These are phyloP conservation scores for Barnardius zonarius DNA, from an alignment of 2,113 vertebrate species.

Conservation along the genomic window DNA sequence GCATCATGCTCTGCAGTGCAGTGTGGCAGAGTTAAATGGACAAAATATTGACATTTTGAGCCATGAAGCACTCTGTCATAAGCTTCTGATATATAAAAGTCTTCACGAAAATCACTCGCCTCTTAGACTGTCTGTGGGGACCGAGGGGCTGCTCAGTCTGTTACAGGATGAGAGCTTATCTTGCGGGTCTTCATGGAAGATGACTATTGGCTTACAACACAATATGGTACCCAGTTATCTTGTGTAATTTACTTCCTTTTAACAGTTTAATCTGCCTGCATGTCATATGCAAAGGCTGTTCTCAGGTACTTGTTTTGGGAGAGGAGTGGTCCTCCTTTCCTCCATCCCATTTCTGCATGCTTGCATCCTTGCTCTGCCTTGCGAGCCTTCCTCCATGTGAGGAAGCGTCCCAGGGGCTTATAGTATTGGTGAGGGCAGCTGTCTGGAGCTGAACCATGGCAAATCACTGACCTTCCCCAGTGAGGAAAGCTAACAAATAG, in stretches of 20 bases:
- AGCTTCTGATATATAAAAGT: background rate
- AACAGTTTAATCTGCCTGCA: background rate
- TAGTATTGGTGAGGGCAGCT: background rate
- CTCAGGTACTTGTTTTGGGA: background rate
- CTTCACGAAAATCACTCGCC: background rate
- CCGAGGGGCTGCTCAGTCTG: background rate
- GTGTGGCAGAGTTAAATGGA: background rate
- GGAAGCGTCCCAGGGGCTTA: background rate
- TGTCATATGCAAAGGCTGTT: background rate
- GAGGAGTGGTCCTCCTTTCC: background rate
- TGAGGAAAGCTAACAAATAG: background rate
- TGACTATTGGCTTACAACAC: background rate
- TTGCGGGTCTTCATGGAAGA: rapidly evolving
- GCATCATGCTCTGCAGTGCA: background rate
- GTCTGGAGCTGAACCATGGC: background rate
- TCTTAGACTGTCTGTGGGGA: background rate
- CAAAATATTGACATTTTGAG: background rate
- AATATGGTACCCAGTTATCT: background rate
- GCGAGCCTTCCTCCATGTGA: background rate
- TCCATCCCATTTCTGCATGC: rapidly evolving
- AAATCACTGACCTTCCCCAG: background rate
- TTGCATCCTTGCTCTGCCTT: background rate
- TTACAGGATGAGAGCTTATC: background rate
- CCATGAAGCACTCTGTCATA: background rate
- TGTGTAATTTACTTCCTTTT: background rate